These are phyloP conservation scores for Vireo griseus DNA, from an alignment of 2,797 vertebrate genomes.

Conservation along the genomic window DNA sequence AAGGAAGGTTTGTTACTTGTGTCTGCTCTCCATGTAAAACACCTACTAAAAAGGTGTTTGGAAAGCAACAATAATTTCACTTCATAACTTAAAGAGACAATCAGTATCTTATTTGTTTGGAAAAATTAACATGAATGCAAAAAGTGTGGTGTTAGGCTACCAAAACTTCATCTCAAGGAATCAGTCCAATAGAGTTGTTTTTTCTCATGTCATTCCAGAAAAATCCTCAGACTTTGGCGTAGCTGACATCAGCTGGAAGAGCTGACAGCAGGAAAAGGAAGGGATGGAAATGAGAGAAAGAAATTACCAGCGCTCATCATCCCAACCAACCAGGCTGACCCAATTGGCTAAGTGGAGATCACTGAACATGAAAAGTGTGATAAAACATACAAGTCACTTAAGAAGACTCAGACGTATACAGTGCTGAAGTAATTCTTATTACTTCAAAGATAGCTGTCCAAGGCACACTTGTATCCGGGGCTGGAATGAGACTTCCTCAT, in stretches of 20 bases:
- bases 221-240: neutral
- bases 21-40: neutral
- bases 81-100: neutral
- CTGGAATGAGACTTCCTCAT: neutral
- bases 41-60: neutral
- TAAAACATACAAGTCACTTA: neutral
- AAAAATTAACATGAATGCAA: neutral
- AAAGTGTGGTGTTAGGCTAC: accelerated
- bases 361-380: neutral
- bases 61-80: neutral
- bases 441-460: neutral
- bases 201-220: neutral
- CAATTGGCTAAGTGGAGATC: neutral
- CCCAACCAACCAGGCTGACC: neutral
- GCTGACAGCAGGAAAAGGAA: neutral
- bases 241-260: neutral
- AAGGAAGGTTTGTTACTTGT: neutral
- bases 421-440: accelerated
- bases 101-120: neutral
- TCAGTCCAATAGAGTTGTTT: neutral
- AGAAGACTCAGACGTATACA: neutral
- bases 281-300: neutral
- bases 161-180: accelerated
- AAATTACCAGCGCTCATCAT: accelerated
- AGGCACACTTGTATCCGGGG: neutral